Evolutionary conservation across 2,113 vertebrate genomes (phyloP), one percentile per base, ranked within the genome.

Genomic region (Cygnus atratus): DNA sequence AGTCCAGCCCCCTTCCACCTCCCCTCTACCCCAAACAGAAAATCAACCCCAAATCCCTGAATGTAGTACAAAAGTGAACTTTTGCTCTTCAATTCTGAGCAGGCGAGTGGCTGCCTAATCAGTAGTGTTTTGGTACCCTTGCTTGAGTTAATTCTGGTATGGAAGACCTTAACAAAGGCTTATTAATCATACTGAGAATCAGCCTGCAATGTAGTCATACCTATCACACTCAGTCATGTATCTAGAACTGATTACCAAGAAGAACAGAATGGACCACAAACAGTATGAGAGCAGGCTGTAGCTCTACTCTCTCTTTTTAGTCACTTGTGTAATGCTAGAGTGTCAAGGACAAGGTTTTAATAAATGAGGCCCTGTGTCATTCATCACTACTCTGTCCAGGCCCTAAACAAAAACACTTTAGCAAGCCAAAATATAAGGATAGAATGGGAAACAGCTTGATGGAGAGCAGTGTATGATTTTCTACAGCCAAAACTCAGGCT

Each of bases 11-110:
- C 17, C 62, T 63, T 54, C 35, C 35, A 19, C 20, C 35, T 39
- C 26, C 6, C 4, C 35, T 19, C 2, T 1, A 3, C 19, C 15
- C 29, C 12, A 4, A 59, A 31, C 14, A 65, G 41, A 31, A 6
- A 85, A 29, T 61, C 62, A 63, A 57, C 3, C 1, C 11, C 22
- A 72, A 75, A 72, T 59, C 57, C 14, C 7, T 29, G 35, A 86
- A 59, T 62, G n/a, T 17, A 19, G 6, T 16, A 15, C 8, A 41
- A 81, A 80, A 88, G 25, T 57, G 22, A 59, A 11, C 4, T 70
- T 86, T 71, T 76, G 4, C 28, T 52, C 8, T 11, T 19, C n/a
- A 57, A 33, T 65, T 78, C 84, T 73, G 44, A 62, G 67, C 71
- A 79, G 39, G 52, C 11, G 5, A 8, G 5, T 54, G 65, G 22